phyloP scores from a whole-genome alignment of 2,888 invertebrate genomes.

The Drosophila percnosoma region DNA sequence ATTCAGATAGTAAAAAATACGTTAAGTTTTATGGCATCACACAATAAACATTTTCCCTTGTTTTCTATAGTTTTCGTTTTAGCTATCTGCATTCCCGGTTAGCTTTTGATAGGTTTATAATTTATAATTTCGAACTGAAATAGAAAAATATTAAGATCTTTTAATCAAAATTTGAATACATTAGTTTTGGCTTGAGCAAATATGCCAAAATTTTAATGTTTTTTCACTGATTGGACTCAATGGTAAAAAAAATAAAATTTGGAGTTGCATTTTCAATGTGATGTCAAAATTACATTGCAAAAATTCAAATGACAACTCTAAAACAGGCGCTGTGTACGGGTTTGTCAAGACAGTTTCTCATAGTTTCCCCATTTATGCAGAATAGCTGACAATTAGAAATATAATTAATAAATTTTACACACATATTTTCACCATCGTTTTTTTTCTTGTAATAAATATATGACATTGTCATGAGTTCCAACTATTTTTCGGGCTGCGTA shows the following conservation, averaged over 20 bases:
- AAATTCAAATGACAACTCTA: conserved; percentile 1
- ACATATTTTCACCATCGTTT: not conserved
- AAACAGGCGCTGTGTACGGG: not conserved
- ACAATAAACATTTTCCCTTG: no score
- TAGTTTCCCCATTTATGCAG: not conserved
- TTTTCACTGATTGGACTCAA: not conserved
- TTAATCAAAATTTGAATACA: not conserved
- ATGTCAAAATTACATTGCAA: not conserved
- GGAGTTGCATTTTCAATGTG: not conserved
- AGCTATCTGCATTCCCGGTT: not conserved
- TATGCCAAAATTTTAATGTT: no score
- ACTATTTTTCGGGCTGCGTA: not conserved
- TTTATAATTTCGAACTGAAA: not conserved
- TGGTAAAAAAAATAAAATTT: not conserved
- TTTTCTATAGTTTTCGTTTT: no score
- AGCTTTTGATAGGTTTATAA: not conserved
- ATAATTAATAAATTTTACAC: not conserved
- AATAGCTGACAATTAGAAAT: not conserved
- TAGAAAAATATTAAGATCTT: not conserved
- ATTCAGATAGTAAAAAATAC: no score
- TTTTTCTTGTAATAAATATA: not conserved
- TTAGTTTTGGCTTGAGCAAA: not conserved
- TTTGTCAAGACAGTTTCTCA: not conserved
- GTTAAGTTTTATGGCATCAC: no score
- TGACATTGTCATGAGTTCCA: not conserved